These are phyloP conservation scores for Gandaritis pyraliata DNA, from an alignment of 2,888 invertebrate species.

Conservation along the genomic window DNA sequence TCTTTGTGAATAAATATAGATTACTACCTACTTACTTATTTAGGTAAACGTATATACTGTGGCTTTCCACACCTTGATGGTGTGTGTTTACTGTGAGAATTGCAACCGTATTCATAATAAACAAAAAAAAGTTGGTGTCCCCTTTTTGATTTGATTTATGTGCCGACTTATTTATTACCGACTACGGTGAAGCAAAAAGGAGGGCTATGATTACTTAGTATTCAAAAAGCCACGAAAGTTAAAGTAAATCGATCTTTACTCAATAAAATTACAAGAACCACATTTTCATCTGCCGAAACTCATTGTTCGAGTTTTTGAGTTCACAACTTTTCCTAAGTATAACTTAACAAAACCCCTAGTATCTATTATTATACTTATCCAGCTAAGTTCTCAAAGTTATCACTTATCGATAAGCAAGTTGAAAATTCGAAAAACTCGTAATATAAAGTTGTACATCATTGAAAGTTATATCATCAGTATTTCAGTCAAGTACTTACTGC, in stretches of 20 bases:
- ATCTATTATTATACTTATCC: background rate
- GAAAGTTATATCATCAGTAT: slow-evolving; percentile 47
- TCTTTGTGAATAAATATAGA: too few species aligned
- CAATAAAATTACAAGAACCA: background rate
- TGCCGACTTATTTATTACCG: too few species aligned
- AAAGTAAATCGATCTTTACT: background rate
- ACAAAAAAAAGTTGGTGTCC: too few species aligned
- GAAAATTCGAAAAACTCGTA: slow-evolving; percentile 24
- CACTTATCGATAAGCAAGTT: slow-evolving; percentile 18
- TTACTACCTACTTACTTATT: too few species aligned
- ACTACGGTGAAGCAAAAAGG: too few species aligned
- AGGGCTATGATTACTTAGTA: too few species aligned
- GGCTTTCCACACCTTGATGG: too few species aligned
- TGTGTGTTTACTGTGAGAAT: too few species aligned
- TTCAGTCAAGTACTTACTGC: slow-evolving; percentile 44
- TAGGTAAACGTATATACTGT: too few species aligned
- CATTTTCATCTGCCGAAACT: background rate
- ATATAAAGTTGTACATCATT: slow-evolving; percentile 27
- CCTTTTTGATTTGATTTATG: too few species aligned
- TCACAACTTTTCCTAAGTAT: background rate
- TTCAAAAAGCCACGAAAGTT: too few species aligned
- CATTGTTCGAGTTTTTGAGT: background rate
- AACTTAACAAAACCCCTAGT: background rate
- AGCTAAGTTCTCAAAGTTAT: slow-evolving; percentile 9
- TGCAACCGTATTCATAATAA: too few species aligned